Evolutionary conservation across 2,113 vertebrate species (phyloP), one percentile per base, ranked within the genome.

Genomic region (Benitochromis conjunctus): DNA sequence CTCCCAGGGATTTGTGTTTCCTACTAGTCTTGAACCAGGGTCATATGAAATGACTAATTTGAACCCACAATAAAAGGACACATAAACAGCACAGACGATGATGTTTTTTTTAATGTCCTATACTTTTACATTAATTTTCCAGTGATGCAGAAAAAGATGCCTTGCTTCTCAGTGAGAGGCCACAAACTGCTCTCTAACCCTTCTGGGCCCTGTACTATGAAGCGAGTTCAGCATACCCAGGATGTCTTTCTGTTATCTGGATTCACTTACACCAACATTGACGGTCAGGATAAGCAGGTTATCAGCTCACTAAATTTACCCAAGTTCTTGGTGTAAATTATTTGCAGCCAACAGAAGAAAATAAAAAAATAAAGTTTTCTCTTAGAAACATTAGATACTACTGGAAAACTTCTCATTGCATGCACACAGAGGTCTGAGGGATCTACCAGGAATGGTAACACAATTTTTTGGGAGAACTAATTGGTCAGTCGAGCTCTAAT

Each of bases 141-240:
- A 24, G n/a, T 46, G 34, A 85, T 60, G 16, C 43, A 46, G 21
- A 56, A 56, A 79, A n/a, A 79, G 51, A 79, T 26, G 19, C 12
- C 56, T 78, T 31, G 51, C 34, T 54, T 36, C 48, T 54, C 31
- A 53, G 19, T 78, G n/a, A 78, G 18, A 26, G n/a, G 41, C 36
- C 0, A 0, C 38, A 43, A 69, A 0, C n/a, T 14, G 62, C 12
- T 43, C 7, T 43, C 7, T 4, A 69, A 43, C 38, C 38, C 5
- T 26, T 46, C 38, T 71, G 34, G 4, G 34, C 1, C 19, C 34
- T 66, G 34, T 66, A 13, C 19, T 8, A 66, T 38, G 11, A 38
- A 66, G 19, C 34, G 13, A 64, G 34, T 19, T 38, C 34, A 64
- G 60, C 62, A 2, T 41, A 66, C 19, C 19, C 62, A 41, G 34